Base-by-base conservation (phyloP, 1,140 invertebrate species). In the Drosophila navojoa region DNA sequence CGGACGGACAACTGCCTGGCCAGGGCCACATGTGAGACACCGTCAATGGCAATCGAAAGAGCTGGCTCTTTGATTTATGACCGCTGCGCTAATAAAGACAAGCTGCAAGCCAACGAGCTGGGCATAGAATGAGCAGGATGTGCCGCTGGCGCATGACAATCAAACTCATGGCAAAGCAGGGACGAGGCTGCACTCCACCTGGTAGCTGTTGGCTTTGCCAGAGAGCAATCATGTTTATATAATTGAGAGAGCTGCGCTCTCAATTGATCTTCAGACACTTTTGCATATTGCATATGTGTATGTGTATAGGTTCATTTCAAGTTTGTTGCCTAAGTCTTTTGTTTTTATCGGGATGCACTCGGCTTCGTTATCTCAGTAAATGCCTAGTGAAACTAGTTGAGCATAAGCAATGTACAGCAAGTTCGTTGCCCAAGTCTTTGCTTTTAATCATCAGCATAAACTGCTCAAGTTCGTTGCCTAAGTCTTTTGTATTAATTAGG, bases 61-160 rank as follows among this genome's bases (percentile, higher is more conserved):
- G 82, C 82, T 86, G 84, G 77, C 79, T 81, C 84, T 80, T 90
- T 89, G 84, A 89, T 89, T 89, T 89, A 89, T 89, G 76, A 49
- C 60, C 74, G 60, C 76, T 74, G 71, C 64, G 71, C 85, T 89
- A 89, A 89, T 89, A 89, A 89, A 89, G 84, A 89, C 84, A 89
- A 85, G 79, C 84, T 84, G 80, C 85, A 84, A 68, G 85, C 85
- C 84, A 79, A 55, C 58, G 52, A 57, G 5, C 58, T 62, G 44
- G 44, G 69, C 45, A 29, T 42, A 32, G 42, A 53, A 29, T 38
- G 71, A 78, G 67, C 81, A 86, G 81, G 81, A 86, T 86, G 81
- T 86, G 81, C 81, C 81, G 40, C 67, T 10, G 78, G 81, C 71
- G 50, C 78, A 71, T 81, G 81, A 80, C 81, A 86, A 81, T 82